These are phyloP conservation scores for Sinocyclocheilus rhinocerous DNA, from an alignment of 2,113 vertebrate species.

Conservation along the genomic window DNA sequence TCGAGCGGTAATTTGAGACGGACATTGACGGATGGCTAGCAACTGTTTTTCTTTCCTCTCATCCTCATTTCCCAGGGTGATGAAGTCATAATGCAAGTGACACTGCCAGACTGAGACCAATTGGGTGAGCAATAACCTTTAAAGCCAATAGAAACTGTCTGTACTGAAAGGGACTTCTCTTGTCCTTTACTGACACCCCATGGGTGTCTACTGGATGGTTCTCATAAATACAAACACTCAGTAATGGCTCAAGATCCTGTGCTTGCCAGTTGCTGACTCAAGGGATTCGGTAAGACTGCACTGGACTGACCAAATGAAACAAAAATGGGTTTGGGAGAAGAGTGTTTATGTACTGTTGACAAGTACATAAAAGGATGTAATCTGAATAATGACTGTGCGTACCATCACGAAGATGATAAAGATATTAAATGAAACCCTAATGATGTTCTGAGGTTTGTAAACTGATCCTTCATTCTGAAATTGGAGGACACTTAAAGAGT, in stretches of 20 bases:
- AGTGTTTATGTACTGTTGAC: not conserved
- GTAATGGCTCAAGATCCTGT: constrained; percentile 35
- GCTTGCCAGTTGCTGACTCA: constrained; percentile 15
- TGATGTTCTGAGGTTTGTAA: not conserved
- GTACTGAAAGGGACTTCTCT: constrained; percentile 48
- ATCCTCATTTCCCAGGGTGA: constrained; percentile 68
- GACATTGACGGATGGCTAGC: constrained; percentile 86
- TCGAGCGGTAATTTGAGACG: constrained; percentile 80
- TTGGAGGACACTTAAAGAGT: not conserved
- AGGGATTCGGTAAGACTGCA: not conserved
- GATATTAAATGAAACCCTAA: not conserved
- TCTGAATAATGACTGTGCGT: not conserved
- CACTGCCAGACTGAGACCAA: constrained; percentile 71
- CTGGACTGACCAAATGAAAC: not conserved
- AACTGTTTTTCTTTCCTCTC: constrained; percentile 77
- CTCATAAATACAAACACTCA: constrained; percentile 66
- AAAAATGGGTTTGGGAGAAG: not conserved
- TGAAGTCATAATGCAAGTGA: constrained; percentile 78
- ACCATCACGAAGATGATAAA: not conserved
- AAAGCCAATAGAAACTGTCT: constrained; percentile 66
- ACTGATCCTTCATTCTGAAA: not conserved
- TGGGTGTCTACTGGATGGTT: constrained; percentile 57
- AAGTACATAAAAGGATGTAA: not conserved
- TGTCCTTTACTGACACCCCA: constrained; percentile 57
- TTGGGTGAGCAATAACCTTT: constrained; percentile 74